A percentile compares a stretch with the other conserved stretches of the same genome.
These are phyloP conservation scores for Gadus macrocephalus DNA, from an alignment of 2,113 vertebrate species.

Conservation along the genomic window DNA sequence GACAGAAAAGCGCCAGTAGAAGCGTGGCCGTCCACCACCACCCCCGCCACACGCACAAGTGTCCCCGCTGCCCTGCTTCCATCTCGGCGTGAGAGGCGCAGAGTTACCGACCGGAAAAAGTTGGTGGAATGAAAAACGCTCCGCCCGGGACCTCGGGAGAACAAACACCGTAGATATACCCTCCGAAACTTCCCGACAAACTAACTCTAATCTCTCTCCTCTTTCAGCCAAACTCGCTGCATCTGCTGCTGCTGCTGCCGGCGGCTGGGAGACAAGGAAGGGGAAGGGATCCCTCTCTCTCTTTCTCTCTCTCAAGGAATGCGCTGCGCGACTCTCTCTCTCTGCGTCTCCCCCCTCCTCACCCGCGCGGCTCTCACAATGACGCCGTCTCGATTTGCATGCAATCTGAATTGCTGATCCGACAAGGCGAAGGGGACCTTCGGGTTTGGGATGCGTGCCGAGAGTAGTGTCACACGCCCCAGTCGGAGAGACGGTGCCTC, in stretches of 20 bases:
- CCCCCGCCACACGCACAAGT: constrained; percentile 36
- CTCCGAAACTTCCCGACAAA: constrained; percentile 45
- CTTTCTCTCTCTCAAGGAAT: constrained; percentile 2
- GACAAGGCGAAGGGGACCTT: constrained; percentile 38
- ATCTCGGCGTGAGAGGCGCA: constrained; percentile 31
- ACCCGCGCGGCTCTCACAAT: constrained; percentile 30
- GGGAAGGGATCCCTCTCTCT: constrained; percentile 50
- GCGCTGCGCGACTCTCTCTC: constrained; percentile 8
- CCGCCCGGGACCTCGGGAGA: not conserved
- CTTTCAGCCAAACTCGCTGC: constrained; percentile 46
- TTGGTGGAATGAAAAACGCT: constrained; percentile 4
- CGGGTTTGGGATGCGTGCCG: constrained; percentile 22
- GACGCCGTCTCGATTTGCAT: constrained; percentile 77
- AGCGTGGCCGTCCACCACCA: constrained; percentile 56
- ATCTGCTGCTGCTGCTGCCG: constrained; percentile 61
- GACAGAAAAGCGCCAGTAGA: constrained; percentile 55
- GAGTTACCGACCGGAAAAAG: constrained; percentile 22
- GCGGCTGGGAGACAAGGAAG: constrained; percentile 64
- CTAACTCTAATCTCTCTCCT: constrained; percentile 21
- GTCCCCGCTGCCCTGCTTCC: constrained; percentile 52
- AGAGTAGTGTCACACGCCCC: not conserved
- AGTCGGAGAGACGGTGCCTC: not conserved
- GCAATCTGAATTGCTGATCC: constrained; percentile 85
- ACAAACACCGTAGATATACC: constrained; percentile 19
- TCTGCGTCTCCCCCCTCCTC: not conserved